Conservation (phyloP, 2,113 vertebrate genomes). For the Grantiella picta region DNA sequence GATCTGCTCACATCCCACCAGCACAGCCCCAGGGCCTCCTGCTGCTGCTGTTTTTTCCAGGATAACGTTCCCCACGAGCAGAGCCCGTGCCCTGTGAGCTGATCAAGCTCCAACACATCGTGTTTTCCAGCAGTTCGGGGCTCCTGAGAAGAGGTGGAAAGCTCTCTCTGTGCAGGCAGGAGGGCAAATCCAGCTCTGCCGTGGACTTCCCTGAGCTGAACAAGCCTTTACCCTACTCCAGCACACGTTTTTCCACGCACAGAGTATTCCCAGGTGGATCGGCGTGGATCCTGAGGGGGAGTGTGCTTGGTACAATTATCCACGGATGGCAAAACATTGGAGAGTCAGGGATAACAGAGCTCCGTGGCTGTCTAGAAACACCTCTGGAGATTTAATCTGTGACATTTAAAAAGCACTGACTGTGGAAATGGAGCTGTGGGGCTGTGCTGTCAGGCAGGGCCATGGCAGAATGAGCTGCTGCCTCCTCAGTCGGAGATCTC, state of each 20-base stretch:
- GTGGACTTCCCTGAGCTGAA: neutral
- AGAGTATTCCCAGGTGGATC: neutral
- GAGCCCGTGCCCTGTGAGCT: neutral
- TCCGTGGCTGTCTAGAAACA: neutral
- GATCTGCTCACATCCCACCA: neutral
- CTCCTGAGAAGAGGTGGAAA: neutral
- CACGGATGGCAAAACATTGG: neutral
- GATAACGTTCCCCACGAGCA: neutral
- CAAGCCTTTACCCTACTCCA: neutral
- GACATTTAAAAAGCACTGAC: neutral
- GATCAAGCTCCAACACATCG: constrained; percentile 48
- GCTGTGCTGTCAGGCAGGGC: accelerated
- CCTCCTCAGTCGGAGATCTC: neutral
- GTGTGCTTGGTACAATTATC: neutral
- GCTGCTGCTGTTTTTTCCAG: neutral
- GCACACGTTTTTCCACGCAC: neutral
- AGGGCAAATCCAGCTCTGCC: neutral
- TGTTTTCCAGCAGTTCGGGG: neutral
- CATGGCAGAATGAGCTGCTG: neutral
- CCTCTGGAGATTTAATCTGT: constrained; percentile 11
- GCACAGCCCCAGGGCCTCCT: neutral
- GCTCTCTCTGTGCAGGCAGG: neutral
- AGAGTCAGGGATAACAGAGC: neutral
- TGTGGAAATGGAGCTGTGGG: neutral
- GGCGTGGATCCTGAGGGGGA: neutral